Conservation (phyloP, 2,888 invertebrate species). For the Meandrusa payeni region DNA sequence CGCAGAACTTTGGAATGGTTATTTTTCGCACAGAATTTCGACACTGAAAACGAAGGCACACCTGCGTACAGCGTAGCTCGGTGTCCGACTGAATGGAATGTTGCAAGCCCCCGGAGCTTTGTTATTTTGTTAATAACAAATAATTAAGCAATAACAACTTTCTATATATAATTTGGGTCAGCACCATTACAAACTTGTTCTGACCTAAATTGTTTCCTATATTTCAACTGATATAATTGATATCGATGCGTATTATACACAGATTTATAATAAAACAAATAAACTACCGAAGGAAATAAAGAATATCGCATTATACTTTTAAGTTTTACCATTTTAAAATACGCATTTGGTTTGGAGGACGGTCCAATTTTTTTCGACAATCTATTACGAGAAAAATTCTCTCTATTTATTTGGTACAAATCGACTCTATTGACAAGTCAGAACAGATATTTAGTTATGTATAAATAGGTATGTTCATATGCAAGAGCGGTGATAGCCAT, state of each 20-base stretch:
- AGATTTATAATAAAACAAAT: too few species aligned
- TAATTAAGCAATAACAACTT: constrained; percentile 23
- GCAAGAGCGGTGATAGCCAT: too few species aligned
- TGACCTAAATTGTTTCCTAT: constrained; percentile 18
- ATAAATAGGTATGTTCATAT: too few species aligned
- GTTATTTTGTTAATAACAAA: constrained; percentile 1
- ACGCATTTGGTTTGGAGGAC: too few species aligned
- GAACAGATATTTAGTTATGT: too few species aligned
- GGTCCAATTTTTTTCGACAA: too few species aligned
- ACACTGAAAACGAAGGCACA: not conserved
- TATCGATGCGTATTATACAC: not conserved
- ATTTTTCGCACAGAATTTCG: constrained; percentile 3
- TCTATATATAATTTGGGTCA: constrained; percentile 19
- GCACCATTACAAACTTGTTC: constrained; percentile 2
- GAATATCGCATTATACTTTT: too few species aligned
- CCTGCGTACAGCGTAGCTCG: not conserved
- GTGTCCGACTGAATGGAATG: not conserved
- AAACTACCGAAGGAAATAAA: too few species aligned
- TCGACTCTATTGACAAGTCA: too few species aligned
- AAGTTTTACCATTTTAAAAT: too few species aligned
- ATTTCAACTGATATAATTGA: constrained; percentile 2
- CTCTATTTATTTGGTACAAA: too few species aligned
- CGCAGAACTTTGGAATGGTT: constrained; percentile 29
- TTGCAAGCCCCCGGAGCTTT: not conserved
- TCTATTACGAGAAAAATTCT: too few species aligned